Percentiles rank a stretch among this genome's conserved stretches.
Evolutionary conservation across 2,113 vertebrate species (phyloP).

Genomic region (Seriola quinqueradiata): DNA sequence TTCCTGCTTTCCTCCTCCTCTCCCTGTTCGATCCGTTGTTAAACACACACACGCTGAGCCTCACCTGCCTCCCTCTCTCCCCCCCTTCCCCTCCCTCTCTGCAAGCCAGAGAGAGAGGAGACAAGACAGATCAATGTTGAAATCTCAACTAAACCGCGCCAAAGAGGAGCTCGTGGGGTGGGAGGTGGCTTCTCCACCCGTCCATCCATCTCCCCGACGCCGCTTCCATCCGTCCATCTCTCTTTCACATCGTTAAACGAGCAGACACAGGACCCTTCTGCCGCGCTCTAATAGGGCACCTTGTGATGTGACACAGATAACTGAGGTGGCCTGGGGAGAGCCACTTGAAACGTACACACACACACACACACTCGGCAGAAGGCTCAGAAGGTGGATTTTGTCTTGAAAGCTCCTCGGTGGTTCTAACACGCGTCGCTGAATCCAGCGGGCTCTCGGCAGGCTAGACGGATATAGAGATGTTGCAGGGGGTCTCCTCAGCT

Average conservation of each 20-base stretch:
- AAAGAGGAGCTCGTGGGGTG: slow-evolving; percentile 59
- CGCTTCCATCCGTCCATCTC: slow-evolving; percentile 63
- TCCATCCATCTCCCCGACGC: slow-evolving; percentile 58
- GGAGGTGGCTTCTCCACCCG: slow-evolving; percentile 52
- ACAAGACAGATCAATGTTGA: slow-evolving; percentile 80
- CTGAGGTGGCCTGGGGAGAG: slow-evolving; percentile 75
- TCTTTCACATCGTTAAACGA: slow-evolving; percentile 69
- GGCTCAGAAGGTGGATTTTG: slow-evolving; percentile 83
- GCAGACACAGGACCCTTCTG: slow-evolving; percentile 81
- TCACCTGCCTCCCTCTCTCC: slow-evolving; percentile 62
- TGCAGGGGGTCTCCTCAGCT: slow-evolving; percentile 76
- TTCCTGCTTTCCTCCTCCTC: slow-evolving; percentile 22
- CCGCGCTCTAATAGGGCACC: slow-evolving; percentile 76
- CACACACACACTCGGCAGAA: slow-evolving; percentile 24
- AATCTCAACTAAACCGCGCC: slow-evolving; percentile 74
- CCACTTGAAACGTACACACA: slow-evolving; percentile 78
- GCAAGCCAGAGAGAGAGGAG: slow-evolving; percentile 51
- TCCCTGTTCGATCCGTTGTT: slow-evolving; percentile 70
- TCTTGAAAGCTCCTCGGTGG: slow-evolving; percentile 80
- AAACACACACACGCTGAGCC: slow-evolving; percentile 70
- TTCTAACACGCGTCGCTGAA: slow-evolving; percentile 73
- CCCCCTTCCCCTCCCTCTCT: slow-evolving; percentile 1
- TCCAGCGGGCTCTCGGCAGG: slow-evolving; percentile 68
- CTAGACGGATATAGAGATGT: slow-evolving; percentile 66
- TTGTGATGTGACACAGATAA: slow-evolving; percentile 83